Evolutionary conservation across 2,888 invertebrate genomes (phyloP).

Genomic region (Diadegma fenestrale): DNA sequence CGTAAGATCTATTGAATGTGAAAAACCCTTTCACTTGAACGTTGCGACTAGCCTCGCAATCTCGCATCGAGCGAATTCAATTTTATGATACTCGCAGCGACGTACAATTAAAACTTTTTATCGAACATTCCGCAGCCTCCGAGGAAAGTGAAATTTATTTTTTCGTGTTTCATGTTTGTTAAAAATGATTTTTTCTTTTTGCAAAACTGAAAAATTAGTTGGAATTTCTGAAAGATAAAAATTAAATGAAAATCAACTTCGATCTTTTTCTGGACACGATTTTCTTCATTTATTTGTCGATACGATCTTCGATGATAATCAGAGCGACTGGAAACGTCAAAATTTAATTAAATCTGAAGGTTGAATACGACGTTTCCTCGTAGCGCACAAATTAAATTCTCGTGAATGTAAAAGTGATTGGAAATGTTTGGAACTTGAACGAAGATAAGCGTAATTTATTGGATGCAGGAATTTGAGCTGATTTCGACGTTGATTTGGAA

Average conservation of each 20-base stretch:
- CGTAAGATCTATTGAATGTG: slow-evolving; percentile 27
- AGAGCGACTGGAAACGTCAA: neutral
- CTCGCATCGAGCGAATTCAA: neutral
- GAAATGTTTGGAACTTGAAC: neutral
- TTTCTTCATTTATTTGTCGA: neutral
- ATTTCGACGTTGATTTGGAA: neutral
- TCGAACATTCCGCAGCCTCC: neutral
- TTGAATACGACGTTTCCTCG: neutral
- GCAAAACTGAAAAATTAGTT: neutral
- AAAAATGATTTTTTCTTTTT: neutral
- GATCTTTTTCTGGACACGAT: neutral
- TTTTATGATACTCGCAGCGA: neutral
- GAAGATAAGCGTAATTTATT: neutral
- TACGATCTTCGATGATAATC: neutral
- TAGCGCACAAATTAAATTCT: neutral
- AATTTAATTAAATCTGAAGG: neutral
- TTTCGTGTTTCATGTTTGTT: neutral
- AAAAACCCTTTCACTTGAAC: slow-evolving; percentile 54
- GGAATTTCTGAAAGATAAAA: neutral
- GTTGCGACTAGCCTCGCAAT: neutral
- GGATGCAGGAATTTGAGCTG: neutral
- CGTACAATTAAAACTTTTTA: neutral
- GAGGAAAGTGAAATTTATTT: neutral
- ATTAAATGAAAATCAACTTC: no score
- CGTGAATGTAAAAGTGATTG: neutral